Base-by-base conservation (phyloP, 2,888 invertebrate genomes). In the Pterostichus madidus region DNA sequence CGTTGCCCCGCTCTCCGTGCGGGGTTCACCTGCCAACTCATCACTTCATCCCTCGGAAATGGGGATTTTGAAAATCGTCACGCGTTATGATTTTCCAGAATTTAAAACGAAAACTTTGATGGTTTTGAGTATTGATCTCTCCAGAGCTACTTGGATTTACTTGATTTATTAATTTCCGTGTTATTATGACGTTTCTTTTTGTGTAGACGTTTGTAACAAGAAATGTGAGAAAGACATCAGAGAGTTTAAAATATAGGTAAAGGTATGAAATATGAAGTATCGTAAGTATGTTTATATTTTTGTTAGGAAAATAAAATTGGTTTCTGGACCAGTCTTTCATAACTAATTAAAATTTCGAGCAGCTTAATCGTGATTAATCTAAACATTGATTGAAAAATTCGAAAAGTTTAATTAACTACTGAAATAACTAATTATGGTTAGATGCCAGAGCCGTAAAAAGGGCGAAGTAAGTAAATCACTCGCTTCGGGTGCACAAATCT, bases 11-110 rank as follows among this genome's bases (percentile, higher is more conserved):
- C 17, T 11, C 7, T 56, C 49, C 52, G 32, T 53, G 46, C 31
- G n/a, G 32, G 73, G 44, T 77, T 77, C 83, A 83, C 83, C 83
- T 77, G 83, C 77, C 59, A 61, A 77, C 77, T 83, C 83, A 83
- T 83, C 83, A 83, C 64, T 82, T 82, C 75, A 77, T 59, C 56
- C 32, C 80, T 13, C 56, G 77, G 53, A 56, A 77, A 31, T 53
- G 77, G 35, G 39, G 56, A 35, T 31, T 56, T 77, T 56, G 39
- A 13, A 44, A 79, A 79, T 79, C 79, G 64, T 61, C 79, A 64
- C 64, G 79, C 79, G 52, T 79, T 79, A 79, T 64, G 64, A 44
- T 77, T 77, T 56, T 59, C 39, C 32, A 52, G 49, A 52, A 75
- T 52, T 75, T 75, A 15, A 52, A 75, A 75, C 49, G 52, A 52